Evolutionary conservation across 2,113 vertebrate genomes (phyloP).

Genomic region (Malaclemys terrapin): DNA sequence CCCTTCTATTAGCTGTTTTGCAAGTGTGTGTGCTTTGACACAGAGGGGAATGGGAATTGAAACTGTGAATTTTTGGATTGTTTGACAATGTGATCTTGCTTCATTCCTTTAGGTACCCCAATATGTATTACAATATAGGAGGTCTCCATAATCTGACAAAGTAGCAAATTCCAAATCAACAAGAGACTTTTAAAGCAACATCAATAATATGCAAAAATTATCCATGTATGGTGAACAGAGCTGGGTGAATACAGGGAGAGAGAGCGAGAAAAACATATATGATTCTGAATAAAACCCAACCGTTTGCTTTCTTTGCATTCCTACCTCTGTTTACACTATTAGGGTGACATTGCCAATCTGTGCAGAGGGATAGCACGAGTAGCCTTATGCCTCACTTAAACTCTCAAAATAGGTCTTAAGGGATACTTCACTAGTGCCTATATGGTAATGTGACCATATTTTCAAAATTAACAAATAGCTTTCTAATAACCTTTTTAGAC

Average conservation of each 20-base stretch:
- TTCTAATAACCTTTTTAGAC: too few species aligned
- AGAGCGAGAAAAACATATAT: background rate
- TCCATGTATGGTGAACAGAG: background rate
- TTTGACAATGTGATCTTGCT: background rate
- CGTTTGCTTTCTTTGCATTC: rapidly evolving
- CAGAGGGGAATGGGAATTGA: background rate
- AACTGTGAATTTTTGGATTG: background rate
- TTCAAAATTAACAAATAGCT: too few species aligned
- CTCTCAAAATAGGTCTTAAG: too few species aligned
- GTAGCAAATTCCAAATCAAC: background rate
- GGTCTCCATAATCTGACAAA: background rate
- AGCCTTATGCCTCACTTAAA: too few species aligned
- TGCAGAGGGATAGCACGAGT: background rate
- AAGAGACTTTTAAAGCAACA: background rate
- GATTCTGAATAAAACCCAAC: background rate
- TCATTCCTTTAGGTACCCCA: background rate
- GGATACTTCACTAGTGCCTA: too few species aligned
- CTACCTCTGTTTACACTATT: background rate
- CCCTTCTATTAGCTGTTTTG: background rate
- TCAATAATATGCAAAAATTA: background rate
- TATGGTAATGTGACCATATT: too few species aligned
- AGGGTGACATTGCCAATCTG: background rate
- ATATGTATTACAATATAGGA: background rate
- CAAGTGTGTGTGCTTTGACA: background rate
- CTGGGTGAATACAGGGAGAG: background rate